phyloP scores from a whole-genome alignment of 2,888 invertebrate species.

The Sphaerophoria rueppellii region DNA sequence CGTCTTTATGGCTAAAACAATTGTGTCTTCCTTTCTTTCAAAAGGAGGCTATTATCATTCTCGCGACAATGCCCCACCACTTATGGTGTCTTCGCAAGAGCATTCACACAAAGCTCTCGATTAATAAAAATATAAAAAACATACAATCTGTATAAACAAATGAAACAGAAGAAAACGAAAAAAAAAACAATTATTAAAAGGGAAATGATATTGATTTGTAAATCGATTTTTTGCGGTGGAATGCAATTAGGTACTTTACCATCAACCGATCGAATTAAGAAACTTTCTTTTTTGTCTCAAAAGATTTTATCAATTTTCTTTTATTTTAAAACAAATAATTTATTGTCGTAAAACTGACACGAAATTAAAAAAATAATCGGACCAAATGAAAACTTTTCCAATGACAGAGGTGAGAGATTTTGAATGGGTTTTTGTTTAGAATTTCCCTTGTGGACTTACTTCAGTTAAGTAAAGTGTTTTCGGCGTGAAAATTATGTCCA shows the following conservation, averaged over 20 bases:
- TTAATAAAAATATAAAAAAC: conserved; percentile 23
- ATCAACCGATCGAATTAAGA: conserved; percentile 37
- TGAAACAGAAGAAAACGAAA: not conserved
- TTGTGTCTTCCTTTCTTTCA: conserved; percentile 47
- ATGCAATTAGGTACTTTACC: conserved; percentile 46
- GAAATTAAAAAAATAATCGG: conserved; percentile 45
- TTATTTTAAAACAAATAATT: conserved; percentile 56
- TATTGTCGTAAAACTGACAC: conserved; percentile 43
- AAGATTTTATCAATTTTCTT: conserved; percentile 55
- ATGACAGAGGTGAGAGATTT: conserved; percentile 27
- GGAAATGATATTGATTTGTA: conserved; percentile 24
- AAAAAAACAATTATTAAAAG: conserved; percentile 15
- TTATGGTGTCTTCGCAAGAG: not conserved
- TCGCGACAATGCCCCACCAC: conserved; percentile 14
- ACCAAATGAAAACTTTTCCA: conserved; percentile 56
- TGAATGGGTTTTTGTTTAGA: conserved; percentile 16
- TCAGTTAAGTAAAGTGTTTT: not conserved
- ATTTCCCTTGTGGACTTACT: conserved; percentile 9
- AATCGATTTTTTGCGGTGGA: conserved; percentile 61
- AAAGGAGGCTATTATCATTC: conserved; percentile 53
- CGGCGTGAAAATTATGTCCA: not conserved
- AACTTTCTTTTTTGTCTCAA: conserved; percentile 39
- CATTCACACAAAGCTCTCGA: not conserved
- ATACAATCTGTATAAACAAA: conserved; percentile 28
- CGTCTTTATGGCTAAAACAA: conserved; percentile 32